Evolutionary conservation across 2,888 invertebrate species (phyloP).

Genomic region (Yponomeuta sedellus): DNA sequence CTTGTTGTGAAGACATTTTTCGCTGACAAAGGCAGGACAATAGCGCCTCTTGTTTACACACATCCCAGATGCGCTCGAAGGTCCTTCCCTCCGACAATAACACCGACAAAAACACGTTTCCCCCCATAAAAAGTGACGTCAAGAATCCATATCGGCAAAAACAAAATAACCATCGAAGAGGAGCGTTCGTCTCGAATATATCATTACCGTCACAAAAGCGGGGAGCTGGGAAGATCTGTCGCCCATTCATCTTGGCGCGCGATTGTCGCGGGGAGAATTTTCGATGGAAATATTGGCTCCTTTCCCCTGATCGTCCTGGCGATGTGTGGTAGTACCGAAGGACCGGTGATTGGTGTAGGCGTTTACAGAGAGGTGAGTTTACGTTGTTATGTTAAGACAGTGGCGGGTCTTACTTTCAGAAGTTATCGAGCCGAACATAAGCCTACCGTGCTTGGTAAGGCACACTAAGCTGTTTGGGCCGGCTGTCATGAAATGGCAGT

Average conservation of each 20-base stretch:
- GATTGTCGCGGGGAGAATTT: background rate
- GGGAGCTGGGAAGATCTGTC: background rate
- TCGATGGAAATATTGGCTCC: constrained; percentile 1
- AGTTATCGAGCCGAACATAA: no score
- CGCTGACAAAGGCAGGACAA: background rate
- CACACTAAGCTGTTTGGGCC: no score
- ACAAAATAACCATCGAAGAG: background rate
- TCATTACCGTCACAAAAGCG: background rate
- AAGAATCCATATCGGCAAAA: background rate
- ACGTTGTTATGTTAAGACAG: no score
- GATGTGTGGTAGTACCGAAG: background rate
- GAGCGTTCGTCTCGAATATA: constrained; percentile 1
- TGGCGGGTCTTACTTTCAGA: no score
- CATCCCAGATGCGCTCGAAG: background rate
- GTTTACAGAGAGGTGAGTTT: no score
- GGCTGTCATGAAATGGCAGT: no score
- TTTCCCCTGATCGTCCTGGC: background rate
- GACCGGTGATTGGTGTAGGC: background rate
- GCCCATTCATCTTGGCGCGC: background rate
- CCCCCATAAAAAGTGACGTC: background rate
- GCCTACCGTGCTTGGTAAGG: no score
- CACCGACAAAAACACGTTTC: background rate
- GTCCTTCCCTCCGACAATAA: background rate
- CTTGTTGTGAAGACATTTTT: background rate
- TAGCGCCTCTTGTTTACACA: background rate